Conservation (phyloP, 2,888 invertebrate genomes). For the Hirtodrosophila trivittata region DNA sequence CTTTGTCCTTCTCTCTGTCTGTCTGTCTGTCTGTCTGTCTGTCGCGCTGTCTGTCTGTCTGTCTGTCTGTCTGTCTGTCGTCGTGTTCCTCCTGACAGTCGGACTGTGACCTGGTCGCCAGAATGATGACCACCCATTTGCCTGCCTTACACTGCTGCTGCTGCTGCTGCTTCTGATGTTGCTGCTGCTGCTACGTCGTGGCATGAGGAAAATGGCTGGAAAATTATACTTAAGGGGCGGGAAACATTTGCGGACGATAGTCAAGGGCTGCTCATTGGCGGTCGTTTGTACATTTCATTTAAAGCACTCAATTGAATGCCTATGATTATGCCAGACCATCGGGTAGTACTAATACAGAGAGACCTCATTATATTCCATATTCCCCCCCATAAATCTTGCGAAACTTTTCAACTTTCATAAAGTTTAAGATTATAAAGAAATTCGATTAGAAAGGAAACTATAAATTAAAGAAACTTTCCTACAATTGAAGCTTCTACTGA, state of each 20-base stretch:
- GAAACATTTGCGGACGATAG: slow-evolving; percentile 44
- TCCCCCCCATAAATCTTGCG: too few species aligned
- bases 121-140: slow-evolving; percentile 67
- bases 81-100: slow-evolving; percentile 32
- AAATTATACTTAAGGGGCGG: slow-evolving; percentile 39
- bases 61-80: slow-evolving; percentile 20
- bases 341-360: not conserved
- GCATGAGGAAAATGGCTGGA: slow-evolving; percentile 50
- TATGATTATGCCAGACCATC: not conserved
- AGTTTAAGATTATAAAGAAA: too few species aligned
- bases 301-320: slow-evolving; percentile 25
- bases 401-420: too few species aligned
- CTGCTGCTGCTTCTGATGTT: not conserved
- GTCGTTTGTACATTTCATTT: slow-evolving; percentile 38
- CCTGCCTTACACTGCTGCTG: slow-evolving; percentile 16
- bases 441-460: too few species aligned
- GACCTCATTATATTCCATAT: not conserved
- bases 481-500: too few species aligned
- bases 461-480: too few species aligned
- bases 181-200: not conserved
- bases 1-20: slow-evolving; percentile 58
- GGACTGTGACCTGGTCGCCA: slow-evolving; percentile 71
- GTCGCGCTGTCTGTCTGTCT: slow-evolving; percentile 3
- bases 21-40: slow-evolving; percentile 3
- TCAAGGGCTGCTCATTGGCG: slow-evolving; percentile 35